These are phyloP conservation scores for Lamproptera curius DNA, from an alignment of 2,888 invertebrate species.

Conservation along the genomic window DNA sequence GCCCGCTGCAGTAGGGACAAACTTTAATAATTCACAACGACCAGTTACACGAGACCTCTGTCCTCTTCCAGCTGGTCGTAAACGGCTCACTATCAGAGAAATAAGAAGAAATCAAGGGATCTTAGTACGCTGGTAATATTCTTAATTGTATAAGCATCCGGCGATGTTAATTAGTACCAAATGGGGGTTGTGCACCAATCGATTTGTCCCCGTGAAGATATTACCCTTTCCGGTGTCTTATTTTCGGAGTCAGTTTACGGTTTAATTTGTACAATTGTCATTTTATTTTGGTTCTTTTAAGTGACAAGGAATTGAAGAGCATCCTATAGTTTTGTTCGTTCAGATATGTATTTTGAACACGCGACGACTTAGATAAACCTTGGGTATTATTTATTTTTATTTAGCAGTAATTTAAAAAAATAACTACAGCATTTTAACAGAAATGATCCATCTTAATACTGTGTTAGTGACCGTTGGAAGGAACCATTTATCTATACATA, in stretches of 20 bases:
- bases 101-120: slow-evolving; percentile 45
- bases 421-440: too few species aligned
- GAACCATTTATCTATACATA: too few species aligned
- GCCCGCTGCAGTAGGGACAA: slow-evolving; percentile 35
- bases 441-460: too few species aligned
- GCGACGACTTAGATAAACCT: too few species aligned
- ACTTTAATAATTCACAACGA: slow-evolving; percentile 40
- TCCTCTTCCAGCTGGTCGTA: not conserved
- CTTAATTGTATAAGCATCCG: slow-evolving; percentile 67
- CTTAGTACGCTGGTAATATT: slow-evolving; percentile 57
- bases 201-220: slow-evolving; percentile 71
- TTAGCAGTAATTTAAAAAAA: too few species aligned
- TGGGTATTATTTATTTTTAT: too few species aligned
- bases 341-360: too few species aligned
- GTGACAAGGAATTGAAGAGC: too few species aligned
- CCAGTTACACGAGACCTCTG: slow-evolving; percentile 14
- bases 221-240: slow-evolving; percentile 59
- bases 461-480: too few species aligned
- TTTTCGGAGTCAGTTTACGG: slow-evolving; percentile 24
- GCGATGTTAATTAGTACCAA: slow-evolving; percentile 68
- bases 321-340: too few species aligned
- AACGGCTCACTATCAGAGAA: slow-evolving; percentile 17
- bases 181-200: slow-evolving; percentile 68
- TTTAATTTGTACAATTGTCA: slow-evolving; percentile 1
- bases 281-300: too few species aligned